Conservation (phyloP, 2,888 invertebrate genomes). For the Drosophila koepferae region DNA sequence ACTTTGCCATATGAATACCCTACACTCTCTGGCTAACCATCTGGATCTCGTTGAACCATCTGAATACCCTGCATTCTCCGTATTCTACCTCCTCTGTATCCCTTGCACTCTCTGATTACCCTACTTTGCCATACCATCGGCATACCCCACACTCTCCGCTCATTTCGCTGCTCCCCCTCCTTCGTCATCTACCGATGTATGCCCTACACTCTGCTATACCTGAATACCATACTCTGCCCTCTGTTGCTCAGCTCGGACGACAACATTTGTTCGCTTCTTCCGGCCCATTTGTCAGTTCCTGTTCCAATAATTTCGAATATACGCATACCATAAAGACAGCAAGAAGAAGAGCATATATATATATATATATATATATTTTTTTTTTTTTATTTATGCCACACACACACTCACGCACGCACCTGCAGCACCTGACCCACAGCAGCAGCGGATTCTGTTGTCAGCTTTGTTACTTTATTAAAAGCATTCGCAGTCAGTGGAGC, state of each 20-base stretch:
- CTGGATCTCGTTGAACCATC: not conserved
- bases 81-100: not conserved
- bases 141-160: not conserved
- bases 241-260: not conserved
- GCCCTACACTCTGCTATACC: not conserved
- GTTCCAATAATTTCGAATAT: slow-evolving; percentile 53
- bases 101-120: too few species aligned
- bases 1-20: too few species aligned
- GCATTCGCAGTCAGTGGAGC: slow-evolving; percentile 29
- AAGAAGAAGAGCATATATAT: not conserved
- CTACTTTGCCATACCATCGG: too few species aligned
- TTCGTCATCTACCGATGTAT: too few species aligned
- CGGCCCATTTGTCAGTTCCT: slow-evolving; percentile 18
- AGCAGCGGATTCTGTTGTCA: slow-evolving; percentile 50
- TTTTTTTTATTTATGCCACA: slow-evolving; percentile 38
- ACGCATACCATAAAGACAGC: slow-evolving; percentile 21
- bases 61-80: not conserved
- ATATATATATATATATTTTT: too few species aligned
- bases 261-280: slow-evolving; percentile 11
- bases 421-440: slow-evolving; percentile 8
- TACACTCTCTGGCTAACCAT: too few species aligned
- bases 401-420: slow-evolving; percentile 7
- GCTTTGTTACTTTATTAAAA: slow-evolving; percentile 65
- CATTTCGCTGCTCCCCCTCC: too few species aligned
- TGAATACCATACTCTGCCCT: not conserved